Conservation (phyloP, 2,888 invertebrate species). For the Piscicola geometra region DNA sequence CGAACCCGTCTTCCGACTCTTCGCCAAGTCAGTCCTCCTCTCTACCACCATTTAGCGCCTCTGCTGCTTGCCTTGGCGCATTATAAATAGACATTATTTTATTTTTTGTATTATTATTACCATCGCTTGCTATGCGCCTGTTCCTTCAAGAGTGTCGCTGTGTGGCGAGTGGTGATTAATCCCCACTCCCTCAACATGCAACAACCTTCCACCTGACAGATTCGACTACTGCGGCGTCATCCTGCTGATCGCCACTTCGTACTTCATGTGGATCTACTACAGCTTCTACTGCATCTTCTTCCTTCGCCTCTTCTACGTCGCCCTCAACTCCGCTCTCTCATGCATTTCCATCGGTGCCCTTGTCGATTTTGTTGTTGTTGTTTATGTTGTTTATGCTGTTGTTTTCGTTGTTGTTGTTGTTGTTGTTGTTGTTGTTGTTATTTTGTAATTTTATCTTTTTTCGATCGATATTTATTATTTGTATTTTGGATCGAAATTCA, state of each 20-base stretch:
- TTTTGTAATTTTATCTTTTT: neutral
- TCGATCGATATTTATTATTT: neutral
- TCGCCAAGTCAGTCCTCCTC: constrained; percentile 68
- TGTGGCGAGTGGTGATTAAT: neutral
- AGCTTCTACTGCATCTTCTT: constrained; percentile 95
- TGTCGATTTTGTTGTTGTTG: neutral
- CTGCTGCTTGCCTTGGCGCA: too few relatives aligned
- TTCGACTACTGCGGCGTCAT: constrained; percentile 96
- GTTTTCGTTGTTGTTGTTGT: neutral
- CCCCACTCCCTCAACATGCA: too few relatives aligned
- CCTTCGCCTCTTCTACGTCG: constrained; percentile 79
- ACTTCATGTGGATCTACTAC: constrained; percentile 96
- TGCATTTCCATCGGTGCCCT: constrained; percentile 68
- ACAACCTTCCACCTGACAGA: constrained; percentile 53
- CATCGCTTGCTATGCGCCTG: too few relatives aligned
- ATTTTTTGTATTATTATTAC: too few relatives aligned
- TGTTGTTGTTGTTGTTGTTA: constrained; percentile 1
- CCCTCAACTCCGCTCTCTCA: constrained; percentile 80
- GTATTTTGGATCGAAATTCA: neutral
- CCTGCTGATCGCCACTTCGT: constrained; percentile 89
- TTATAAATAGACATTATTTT: too few relatives aligned
- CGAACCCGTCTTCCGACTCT: constrained; percentile 86
- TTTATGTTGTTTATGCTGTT: neutral
- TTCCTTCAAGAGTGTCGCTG: neutral
- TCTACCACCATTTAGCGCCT: too few relatives aligned